Base-by-base conservation (phyloP, 2,797 vertebrate genomes). In the Sphaeramia orbicularis region DNA sequence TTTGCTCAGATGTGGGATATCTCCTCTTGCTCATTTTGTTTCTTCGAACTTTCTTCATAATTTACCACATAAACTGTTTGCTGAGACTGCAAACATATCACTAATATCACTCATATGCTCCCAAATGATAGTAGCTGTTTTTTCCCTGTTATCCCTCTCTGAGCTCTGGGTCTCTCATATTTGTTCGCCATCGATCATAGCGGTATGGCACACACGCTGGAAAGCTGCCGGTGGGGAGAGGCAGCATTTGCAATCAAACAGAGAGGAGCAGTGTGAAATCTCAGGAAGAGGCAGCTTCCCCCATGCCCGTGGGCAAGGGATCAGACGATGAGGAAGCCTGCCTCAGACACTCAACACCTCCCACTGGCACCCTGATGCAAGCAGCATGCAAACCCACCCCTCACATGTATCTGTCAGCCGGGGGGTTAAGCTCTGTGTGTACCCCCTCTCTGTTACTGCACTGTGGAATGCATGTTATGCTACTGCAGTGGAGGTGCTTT, bases 341-440 rank as follows among this genome's bases (percentile, higher is more conserved):
- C 91, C 90, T 91, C 89, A 92, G 91, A 93, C 91, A 89, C 90
- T 90, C 89, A 76, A 85, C 88, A 88, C 91, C 88, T 92, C 92
- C 92, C 93, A 93, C 89, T 89, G 90, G 91, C 91, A 83, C 85
- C 86, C 92, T 95, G 94, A 94, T 89, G 93, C 93, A 94, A 94
- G 92, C 92, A 71, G 89, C 90, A 90, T 93, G 94, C 93, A 95
- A 95, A 93, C 92, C 90, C 85, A 86, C 81, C 88, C 86, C 81
- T 91, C 89, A 72, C 90, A 91, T 86, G 83, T 86, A 82, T 87
- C 86, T 88, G 84, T 92, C 88, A 87, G 88, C 88, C 71, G 15
- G 59, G 79, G 78, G 87, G 89, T 89, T 92, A 91, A 90, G 86
- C 82, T 86, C 71, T 79, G 60, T 78, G 81, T 78, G 72, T 69